Evolutionary conservation across 2,797 vertebrate genomes (phyloP).

Genomic region (Anguilla megastoma): DNA sequence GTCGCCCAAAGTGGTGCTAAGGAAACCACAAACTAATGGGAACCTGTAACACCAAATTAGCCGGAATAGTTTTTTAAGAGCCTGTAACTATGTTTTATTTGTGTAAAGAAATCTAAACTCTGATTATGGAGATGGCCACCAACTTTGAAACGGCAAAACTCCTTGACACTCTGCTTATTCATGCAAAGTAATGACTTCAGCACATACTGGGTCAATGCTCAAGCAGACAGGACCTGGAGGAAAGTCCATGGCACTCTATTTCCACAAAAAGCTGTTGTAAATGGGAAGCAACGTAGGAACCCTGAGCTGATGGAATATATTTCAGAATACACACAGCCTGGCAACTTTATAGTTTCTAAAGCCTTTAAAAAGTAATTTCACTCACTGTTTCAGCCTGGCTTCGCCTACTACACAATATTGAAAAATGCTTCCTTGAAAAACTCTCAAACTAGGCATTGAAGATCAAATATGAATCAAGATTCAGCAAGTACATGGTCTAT

Average conservation of each 20-base stretch:
- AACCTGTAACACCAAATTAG: background rate
- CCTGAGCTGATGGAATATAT: background rate
- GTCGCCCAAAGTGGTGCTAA: background rate
- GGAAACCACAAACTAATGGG: conserved; percentile 20
- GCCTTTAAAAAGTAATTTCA: background rate
- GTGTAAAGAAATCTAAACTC: background rate
- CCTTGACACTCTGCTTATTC: background rate
- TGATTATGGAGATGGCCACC: background rate
- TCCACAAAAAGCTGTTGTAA: background rate
- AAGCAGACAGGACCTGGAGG: background rate
- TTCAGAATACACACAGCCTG: background rate
- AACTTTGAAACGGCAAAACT: background rate
- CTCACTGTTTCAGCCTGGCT: no score
- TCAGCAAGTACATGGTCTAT: no score
- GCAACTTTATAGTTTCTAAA: background rate
- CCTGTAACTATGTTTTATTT: background rate
- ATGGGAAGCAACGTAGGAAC: background rate
- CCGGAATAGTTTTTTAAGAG: background rate
- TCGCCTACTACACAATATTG: no score
- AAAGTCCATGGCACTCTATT: background rate
- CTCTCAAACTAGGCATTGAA: no score
- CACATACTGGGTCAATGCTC: background rate
- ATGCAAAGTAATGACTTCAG: background rate
- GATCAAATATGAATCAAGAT: no score
- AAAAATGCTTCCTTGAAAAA: no score